Evolutionary conservation across 2,888 invertebrate genomes (phyloP), one percentile per base, ranked within the genome.

Genomic region (Cosmia trapezina): DNA sequence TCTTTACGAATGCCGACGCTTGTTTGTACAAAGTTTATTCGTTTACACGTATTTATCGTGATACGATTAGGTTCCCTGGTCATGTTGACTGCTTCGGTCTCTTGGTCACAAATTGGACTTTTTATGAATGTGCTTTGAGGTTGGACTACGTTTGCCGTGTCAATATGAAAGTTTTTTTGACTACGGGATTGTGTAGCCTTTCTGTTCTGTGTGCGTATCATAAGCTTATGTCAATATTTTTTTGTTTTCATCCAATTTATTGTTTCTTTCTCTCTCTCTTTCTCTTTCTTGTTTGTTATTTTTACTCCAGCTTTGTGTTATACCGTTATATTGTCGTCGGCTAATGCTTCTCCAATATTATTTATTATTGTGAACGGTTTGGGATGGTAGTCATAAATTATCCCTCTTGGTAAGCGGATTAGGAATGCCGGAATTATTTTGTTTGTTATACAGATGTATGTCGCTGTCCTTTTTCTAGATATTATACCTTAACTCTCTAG

Each of bases 21-120:
- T 87, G 86, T 87, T 88, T 85, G 86, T 57, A 70, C 64, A 43
- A 86, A 89, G 87, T 89, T 87, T 83, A 83, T 83, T 85, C 78
- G 79, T 85, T 79, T 85, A 86, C 73, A 86, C 76, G 86, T 80
- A 81, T 85, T 85, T 81, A 85, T 86, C 70, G 74, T 78, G 82
- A 88, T 88, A 84, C 78, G 80, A 87, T 87, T 86, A 84, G 80
- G 73, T 83, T 72, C 54, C 54, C 49, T 71, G 64, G 73, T 67
- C 66, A 28, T 78, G 68, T 70, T 78, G 73, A 78, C 64, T 73
- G 62, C 28, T 76, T 22, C 22, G 49, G 62, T 67, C 45, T 75
- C 59, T 51, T 61, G 71, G 45, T 41, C 63, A 71, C 57, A 68
- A 80, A 70, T 71, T 70, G 62, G 19, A 60, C 33, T 72, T 82